These are phyloP conservation scores for Xyrichtys novacula DNA, from an alignment of 2,797 vertebrate species.

Conservation along the genomic window DNA sequence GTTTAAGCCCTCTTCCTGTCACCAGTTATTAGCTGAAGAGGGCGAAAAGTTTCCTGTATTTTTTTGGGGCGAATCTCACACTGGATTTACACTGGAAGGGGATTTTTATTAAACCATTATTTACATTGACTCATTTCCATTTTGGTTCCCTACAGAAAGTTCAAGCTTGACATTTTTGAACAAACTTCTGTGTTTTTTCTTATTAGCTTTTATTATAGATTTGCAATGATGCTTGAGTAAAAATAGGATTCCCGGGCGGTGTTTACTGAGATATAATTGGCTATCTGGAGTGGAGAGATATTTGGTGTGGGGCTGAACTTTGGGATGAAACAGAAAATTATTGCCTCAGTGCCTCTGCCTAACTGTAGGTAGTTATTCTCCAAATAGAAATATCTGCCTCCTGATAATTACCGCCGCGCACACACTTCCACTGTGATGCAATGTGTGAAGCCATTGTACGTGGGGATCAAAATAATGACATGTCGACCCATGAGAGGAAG, in stretches of 20 bases:
- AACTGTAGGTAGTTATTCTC: slow-evolving; percentile 75
- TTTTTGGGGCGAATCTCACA: slow-evolving; percentile 81
- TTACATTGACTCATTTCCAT: slow-evolving; percentile 87
- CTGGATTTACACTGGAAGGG: slow-evolving; percentile 82
- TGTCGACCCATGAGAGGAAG: slow-evolving; percentile 78
- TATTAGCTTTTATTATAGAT: slow-evolving; percentile 81
- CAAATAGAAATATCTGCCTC: slow-evolving; percentile 77
- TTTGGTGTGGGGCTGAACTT: slow-evolving; percentile 76
- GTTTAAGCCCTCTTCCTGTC: slow-evolving; percentile 85
- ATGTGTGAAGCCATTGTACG: slow-evolving; percentile 73
- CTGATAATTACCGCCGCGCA: slow-evolving; percentile 77
- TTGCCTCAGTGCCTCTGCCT: slow-evolving; percentile 67
- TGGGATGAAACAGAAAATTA: slow-evolving; percentile 72
- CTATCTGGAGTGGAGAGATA: slow-evolving; percentile 70
- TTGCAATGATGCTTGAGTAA: slow-evolving; percentile 69
- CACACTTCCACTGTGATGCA: slow-evolving; percentile 62
- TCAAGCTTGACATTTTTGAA: slow-evolving; percentile 83
- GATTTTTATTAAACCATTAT: slow-evolving; percentile 87
- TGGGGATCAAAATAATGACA: slow-evolving; percentile 85
- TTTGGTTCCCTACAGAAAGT: slow-evolving; percentile 81
- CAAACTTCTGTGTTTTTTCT: slow-evolving; percentile 77
- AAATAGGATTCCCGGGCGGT: slow-evolving; percentile 70
- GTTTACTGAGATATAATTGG: slow-evolving; percentile 86
- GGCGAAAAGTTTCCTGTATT: slow-evolving; percentile 83
- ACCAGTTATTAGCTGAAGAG: slow-evolving; percentile 87